Evolutionary conservation across 1,140 invertebrate genomes (phyloP).

Genomic region (Trichonephila clavipes): DNA sequence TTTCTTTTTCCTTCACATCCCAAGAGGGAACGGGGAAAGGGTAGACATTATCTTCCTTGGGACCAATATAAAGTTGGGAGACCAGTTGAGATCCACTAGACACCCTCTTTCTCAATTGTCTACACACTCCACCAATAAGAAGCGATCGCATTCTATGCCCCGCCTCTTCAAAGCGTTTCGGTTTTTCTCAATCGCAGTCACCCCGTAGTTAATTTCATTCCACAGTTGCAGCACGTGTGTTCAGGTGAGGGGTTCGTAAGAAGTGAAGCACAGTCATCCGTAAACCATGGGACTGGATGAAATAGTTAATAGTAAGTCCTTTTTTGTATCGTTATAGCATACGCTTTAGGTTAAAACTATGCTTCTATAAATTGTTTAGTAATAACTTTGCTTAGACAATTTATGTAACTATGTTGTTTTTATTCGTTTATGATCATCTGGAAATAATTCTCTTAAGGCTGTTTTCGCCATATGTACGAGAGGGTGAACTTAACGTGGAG

Average conservation of each 20-base stretch:
- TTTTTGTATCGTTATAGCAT: too few relatives aligned
- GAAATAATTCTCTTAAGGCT: too few relatives aligned
- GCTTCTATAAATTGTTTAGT: too few relatives aligned
- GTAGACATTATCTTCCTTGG: neutral
- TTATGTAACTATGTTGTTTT: too few relatives aligned
- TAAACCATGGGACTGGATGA: neutral
- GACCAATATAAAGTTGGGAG: neutral
- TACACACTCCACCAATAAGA: conserved; percentile 6
- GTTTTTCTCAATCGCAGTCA: neutral
- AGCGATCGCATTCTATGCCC: neutral
- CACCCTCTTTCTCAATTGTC: neutral
- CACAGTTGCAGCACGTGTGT: neutral
- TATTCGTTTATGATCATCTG: too few relatives aligned
- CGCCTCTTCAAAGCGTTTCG: neutral
- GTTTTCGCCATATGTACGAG: too few relatives aligned
- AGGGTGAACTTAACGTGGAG: too few relatives aligned
- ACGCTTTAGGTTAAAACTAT: too few relatives aligned
- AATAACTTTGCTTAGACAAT: too few relatives aligned
- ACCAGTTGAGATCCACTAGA: neutral
- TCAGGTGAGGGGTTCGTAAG: neutral
- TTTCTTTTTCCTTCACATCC: too few relatives aligned
- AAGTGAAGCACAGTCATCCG: too few relatives aligned
- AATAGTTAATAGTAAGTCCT: neutral
- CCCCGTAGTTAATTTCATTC: neutral
- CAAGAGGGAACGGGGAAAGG: neutral